These are phyloP conservation scores for Dolichoris vasculosae DNA, from an alignment of 1,140 invertebrate species.

Conservation along the genomic window DNA sequence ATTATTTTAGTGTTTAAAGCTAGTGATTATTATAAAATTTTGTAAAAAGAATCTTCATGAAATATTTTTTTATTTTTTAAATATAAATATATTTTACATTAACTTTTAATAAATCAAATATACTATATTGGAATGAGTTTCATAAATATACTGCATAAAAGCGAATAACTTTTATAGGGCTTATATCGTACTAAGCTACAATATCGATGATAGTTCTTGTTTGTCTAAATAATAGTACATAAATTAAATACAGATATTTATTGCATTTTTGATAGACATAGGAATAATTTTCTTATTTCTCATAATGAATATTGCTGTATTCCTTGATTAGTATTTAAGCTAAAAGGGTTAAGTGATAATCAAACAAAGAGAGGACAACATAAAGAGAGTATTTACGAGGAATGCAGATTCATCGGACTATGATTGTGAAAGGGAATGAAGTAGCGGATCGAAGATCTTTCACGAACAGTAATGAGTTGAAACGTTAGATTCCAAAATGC, in stretches of 20 bases:
- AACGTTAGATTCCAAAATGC: conserved; percentile 36
- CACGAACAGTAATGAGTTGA: neutral
- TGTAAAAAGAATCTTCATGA: no score
- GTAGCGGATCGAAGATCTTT: neutral
- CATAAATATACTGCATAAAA: neutral
- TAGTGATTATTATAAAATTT: neutral
- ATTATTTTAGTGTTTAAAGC: no score
- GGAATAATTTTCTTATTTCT: neutral
- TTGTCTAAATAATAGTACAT: conserved; percentile 10
- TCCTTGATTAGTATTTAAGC: neutral
- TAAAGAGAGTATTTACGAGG: neutral
- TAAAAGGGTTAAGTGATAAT: neutral
- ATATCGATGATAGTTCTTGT: conserved; percentile 9
- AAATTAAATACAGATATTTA: conserved; percentile 39
- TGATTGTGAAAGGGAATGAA: neutral
- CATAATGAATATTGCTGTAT: neutral
- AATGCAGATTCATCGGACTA: no score
- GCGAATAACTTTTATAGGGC: neutral
- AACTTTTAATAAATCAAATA: neutral
- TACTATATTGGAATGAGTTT: neutral
- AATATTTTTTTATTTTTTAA: no score
- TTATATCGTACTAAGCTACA: neutral
- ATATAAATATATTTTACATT: neutral
- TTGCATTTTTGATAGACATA: neutral
- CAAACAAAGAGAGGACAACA: neutral